These are phyloP conservation scores for Nerophis lumbriciformis DNA, from an alignment of 2,113 vertebrate genomes.

Conservation along the genomic window DNA sequence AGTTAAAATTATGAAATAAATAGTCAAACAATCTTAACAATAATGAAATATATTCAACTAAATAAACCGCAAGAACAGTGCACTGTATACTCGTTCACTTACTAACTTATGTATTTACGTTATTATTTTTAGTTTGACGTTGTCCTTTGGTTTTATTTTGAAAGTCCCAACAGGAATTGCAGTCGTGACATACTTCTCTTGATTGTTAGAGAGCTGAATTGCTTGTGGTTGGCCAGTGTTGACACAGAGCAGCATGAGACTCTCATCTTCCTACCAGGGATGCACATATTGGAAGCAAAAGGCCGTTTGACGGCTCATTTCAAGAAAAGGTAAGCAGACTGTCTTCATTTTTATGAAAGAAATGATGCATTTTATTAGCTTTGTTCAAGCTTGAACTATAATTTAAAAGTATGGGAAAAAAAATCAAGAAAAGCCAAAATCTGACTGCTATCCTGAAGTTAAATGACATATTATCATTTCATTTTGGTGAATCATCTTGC, in stretches of 20 bases:
- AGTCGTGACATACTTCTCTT: neutral
- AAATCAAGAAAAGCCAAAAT: neutral
- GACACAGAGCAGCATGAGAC: slow-evolving; percentile 48
- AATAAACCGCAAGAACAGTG: no score
- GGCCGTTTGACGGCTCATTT: slow-evolving; percentile 32
- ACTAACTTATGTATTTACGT: no score
- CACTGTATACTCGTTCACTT: no score
- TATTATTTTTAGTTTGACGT: neutral
- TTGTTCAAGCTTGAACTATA: slow-evolving; percentile 7
- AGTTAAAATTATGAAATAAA: no score
- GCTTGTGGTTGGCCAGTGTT: slow-evolving; percentile 28
- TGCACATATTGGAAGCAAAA: slow-evolving; percentile 34
- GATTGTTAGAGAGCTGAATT: neutral
- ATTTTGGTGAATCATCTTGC: no score
- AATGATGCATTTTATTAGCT: neutral
- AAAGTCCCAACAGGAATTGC: slow-evolving; percentile 21
- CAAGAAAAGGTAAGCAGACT: slow-evolving; percentile 36
- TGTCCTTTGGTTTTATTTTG: slow-evolving; percentile 41
- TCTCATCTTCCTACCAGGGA: slow-evolving; percentile 23
- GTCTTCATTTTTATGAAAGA: neutral
- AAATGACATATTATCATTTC: no score
- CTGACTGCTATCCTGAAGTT: neutral
- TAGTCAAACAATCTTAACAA: no score
- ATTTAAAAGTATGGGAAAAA: neutral
- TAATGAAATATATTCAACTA: no score